Evolutionary conservation across 1,140 invertebrate species (phyloP), one percentile per base, ranked within the genome.

Genomic region (Leptestheria dahalacensis): DNA sequence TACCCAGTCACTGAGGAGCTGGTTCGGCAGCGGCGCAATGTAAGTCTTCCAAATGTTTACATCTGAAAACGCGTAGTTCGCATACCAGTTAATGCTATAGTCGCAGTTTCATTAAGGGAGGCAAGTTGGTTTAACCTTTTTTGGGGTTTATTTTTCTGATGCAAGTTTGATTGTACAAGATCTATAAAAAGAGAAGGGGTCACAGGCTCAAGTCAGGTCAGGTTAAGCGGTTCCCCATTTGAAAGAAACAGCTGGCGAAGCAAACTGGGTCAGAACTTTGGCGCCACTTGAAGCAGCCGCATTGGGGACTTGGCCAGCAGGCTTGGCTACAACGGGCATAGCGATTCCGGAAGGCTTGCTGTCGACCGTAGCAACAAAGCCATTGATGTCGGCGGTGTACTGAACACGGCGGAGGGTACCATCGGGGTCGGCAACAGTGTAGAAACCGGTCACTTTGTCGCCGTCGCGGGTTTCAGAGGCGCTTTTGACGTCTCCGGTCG

Each of bases 1-100:
- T 83, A 84, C 72, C 84, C 93, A 0, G 86, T 96, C n/a, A 94
- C 82, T 66, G 82, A 89, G 66, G 82, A 88, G 49, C 70, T 85
- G 26, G 74, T 88, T 1, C 74, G 78, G 63, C 72, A 76, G 63
- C 33, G 33, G 33, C 6, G 33, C 6, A 41, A 9, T 15, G 33
- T 41, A 41, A 41, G 6, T 41, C 33, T 41, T 41, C n/a, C n/a
- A n/a, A n/a, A n/a, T n/a, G n/a, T n/a, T n/a, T n/a, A n/a, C n/a
- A n/a, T n/a, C n/a, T n/a, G n/a, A n/a, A n/a, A n/a, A n/a, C n/a
- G n/a, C n/a, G n/a, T n/a, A n/a, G n/a, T n/a, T n/a, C n/a, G n/a
- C n/a, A n/a, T n/a, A n/a, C n/a, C n/a, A n/a, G n/a, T n/a, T n/a
- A n/a, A n/a, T n/a, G n/a, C n/a, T n/a, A n/a, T n/a, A n/a, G n/a